These are phyloP conservation scores for Philypnodon macrostomus DNA, from an alignment of 2,797 vertebrate genomes.

Conservation along the genomic window DNA sequence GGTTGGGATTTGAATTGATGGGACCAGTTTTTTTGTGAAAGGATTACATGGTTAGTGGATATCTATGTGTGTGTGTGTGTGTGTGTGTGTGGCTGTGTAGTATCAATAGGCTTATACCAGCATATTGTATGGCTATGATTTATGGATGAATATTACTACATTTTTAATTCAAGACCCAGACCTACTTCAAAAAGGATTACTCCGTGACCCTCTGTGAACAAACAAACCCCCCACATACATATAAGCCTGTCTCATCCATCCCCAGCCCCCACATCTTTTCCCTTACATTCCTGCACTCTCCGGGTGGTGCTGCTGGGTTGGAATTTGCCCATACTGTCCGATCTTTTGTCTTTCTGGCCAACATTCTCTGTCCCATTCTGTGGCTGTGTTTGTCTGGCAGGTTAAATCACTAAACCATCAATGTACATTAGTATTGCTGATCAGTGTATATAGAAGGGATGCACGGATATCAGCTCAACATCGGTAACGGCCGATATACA, in stretches of 20 bases:
- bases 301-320: conserved; percentile 18
- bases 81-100: too few species aligned
- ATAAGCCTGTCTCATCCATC: conserved; percentile 20
- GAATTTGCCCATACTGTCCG: conserved; percentile 46
- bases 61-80: too few species aligned
- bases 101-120: conserved; percentile 27
- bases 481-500: too few species aligned
- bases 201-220: conserved; percentile 38
- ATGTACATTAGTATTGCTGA: too few species aligned
- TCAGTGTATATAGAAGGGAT: too few species aligned
- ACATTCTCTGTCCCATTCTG: conserved; percentile 40
- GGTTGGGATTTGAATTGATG: conserved; percentile 42
- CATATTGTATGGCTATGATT: conserved; percentile 49
- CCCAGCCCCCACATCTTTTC: conserved; percentile 35
- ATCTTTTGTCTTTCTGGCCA: conserved; percentile 52
- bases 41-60: too few species aligned
- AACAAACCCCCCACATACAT: conserved; percentile 30
- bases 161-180: conserved; percentile 67
- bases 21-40: conserved; percentile 18
- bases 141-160: conserved; percentile 58
- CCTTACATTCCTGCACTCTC: conserved; percentile 48
- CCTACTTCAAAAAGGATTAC: conserved; percentile 48
- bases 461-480: too few species aligned
- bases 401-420: conserved; percentile 14
- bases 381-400: conserved; percentile 33